phyloP scores from a whole-genome alignment of 2,113 vertebrate genomes.

The Physeter macrocephalus region DNA sequence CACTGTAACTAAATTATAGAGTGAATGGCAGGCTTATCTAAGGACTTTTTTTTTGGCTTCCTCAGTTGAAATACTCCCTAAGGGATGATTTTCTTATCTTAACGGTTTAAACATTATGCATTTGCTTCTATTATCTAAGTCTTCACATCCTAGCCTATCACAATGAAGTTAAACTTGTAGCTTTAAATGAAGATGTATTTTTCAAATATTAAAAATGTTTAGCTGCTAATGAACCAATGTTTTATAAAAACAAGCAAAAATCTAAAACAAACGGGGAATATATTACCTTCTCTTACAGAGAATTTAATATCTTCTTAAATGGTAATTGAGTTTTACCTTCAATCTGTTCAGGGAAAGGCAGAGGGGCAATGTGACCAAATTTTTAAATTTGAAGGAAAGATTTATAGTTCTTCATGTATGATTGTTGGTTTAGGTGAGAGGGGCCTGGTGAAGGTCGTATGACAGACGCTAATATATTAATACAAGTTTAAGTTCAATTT shows the following conservation, averaged over 20 bases:
- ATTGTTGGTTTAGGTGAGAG: neutral
- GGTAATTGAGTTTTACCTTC: neutral
- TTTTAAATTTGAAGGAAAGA: neutral
- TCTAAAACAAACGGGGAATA: neutral
- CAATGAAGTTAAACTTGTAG: neutral
- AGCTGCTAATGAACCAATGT: neutral
- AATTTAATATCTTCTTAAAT: neutral
- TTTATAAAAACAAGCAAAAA: constrained; percentile 32
- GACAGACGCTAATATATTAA: neutral
- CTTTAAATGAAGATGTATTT: neutral
- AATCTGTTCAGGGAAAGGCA: neutral
- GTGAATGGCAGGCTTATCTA: neutral
- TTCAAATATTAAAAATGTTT: constrained; percentile 25
- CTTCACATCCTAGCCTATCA: neutral
- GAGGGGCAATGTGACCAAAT: neutral
- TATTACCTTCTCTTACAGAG: neutral
- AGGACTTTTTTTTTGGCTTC: neutral
- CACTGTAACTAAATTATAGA: neutral
- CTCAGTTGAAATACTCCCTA: neutral
- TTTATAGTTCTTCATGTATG: neutral
- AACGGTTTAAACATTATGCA: neutral
- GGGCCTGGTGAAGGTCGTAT: neutral
- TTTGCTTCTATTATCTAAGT: constrained; percentile 26
- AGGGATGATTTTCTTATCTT: neutral
- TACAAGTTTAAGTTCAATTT: neutral